These are phyloP conservation scores for Drosophila bocki DNA, from an alignment of 1,140 invertebrate genomes.

Conservation along the genomic window DNA sequence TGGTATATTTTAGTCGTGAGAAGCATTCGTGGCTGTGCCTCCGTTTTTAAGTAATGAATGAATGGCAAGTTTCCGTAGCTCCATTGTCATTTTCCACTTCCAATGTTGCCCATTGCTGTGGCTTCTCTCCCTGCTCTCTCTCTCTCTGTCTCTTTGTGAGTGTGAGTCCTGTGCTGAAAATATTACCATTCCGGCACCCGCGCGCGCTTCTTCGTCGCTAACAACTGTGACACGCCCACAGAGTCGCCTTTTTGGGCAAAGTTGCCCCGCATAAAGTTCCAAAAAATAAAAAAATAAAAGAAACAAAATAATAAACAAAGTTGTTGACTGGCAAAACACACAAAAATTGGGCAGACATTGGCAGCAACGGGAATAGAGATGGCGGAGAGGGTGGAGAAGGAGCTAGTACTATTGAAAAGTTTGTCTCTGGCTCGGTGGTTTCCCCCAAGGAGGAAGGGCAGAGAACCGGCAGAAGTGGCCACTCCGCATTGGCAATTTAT, in stretches of 20 bases:
- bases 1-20: slow-evolving; percentile 31
- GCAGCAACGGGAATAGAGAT: slow-evolving; percentile 34
- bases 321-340: slow-evolving; percentile 73
- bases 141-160: slow-evolving; percentile 1
- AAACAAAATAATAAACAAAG: slow-evolving; percentile 65
- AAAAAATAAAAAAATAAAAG: slow-evolving; percentile 53
- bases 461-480: slow-evolving; percentile 15
- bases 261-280: slow-evolving; percentile 73
- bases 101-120: slow-evolving; percentile 36
- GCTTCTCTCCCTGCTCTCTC: slow-evolving; percentile 4
- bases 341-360: slow-evolving; percentile 57
- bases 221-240: slow-evolving; percentile 59
- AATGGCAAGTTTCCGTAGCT: slow-evolving; percentile 73
- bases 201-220: slow-evolving; percentile 23
- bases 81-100: slow-evolving; percentile 69
- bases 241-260: slow-evolving; percentile 45
- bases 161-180: slow-evolving; percentile 54
- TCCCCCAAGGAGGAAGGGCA: slow-evolving; percentile 15
- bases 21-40: slow-evolving; percentile 5
- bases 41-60: slow-evolving; percentile 74
- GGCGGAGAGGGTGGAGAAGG: slow-evolving; percentile 1
- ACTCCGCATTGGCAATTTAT: slow-evolving; percentile 63
- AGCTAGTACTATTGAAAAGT: slow-evolving; percentile 66
- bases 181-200: slow-evolving; percentile 58
- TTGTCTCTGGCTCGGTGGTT: slow-evolving; percentile 58